Evolutionary conservation across 2,113 vertebrate genomes (phyloP).

Genomic region (Donacobius atricapilla): DNA sequence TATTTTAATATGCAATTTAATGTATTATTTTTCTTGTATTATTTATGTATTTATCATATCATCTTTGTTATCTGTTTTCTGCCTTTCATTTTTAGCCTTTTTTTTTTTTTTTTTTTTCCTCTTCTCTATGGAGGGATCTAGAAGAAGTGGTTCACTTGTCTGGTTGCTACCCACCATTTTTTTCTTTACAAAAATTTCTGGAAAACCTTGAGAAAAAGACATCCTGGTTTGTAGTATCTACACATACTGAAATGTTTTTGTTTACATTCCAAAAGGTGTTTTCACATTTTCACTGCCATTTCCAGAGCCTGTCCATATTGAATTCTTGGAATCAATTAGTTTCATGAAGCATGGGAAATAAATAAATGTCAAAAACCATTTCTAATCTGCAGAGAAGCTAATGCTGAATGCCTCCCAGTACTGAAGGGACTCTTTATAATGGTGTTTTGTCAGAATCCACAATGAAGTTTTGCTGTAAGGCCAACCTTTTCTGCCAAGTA

Average conservation of each 20-base stretch:
- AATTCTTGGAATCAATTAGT: neutral
- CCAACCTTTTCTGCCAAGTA: neutral
- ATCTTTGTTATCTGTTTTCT: neutral
- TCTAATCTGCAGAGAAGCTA: neutral
- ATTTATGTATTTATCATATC: neutral
- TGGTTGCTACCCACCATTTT: neutral
- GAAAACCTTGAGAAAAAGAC: neutral
- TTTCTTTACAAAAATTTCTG: neutral
- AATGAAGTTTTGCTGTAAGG: neutral
- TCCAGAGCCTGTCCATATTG: neutral
- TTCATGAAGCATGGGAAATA: neutral
- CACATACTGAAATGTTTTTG: neutral
- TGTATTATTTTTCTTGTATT: neutral
- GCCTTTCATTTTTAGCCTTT: neutral
- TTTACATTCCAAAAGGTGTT: neutral
- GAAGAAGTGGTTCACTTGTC: rapidly evolving
- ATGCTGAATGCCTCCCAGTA: neutral
- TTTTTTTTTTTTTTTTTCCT: neutral
- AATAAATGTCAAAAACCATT: neutral
- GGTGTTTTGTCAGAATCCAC: neutral
- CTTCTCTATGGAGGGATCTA: neutral
- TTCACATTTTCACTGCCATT: neutral
- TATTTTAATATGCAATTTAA: neutral
- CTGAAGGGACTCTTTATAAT: neutral
- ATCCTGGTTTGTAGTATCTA: neutral